A percentile compares a stretch with the other conserved stretches of the same genome.
Conservation (phyloP, 2,797 vertebrate genomes). For the Argentina silus region DNA sequence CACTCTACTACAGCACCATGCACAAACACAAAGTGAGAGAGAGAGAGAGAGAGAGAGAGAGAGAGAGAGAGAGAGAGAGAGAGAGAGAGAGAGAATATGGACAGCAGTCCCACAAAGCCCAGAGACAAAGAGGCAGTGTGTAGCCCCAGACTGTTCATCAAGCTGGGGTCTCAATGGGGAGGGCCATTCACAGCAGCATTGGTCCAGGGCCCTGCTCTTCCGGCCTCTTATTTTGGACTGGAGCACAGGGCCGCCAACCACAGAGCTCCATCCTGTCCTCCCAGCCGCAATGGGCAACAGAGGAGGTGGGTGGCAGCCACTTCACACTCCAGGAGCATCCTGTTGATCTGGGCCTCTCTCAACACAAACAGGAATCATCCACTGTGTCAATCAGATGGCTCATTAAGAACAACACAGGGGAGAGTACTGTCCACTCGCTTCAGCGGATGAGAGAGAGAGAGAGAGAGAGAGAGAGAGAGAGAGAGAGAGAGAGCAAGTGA, state of each 20-base stretch:
- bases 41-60: neutral
- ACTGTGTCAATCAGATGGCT: constrained; percentile 39
- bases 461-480: neutral
- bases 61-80: neutral
- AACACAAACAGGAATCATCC: constrained; percentile 26
- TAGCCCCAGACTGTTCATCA: constrained; percentile 66
- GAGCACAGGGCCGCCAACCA: constrained; percentile 64
- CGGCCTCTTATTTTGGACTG: constrained; percentile 56
- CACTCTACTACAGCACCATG: neutral
- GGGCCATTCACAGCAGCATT: constrained; percentile 67
- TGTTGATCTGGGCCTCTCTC: constrained; percentile 40
- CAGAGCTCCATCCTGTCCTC: constrained; percentile 67
- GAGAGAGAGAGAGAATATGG: neutral
- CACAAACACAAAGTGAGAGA: constrained; percentile 1
- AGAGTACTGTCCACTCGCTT: neutral
- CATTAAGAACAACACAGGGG: constrained; percentile 5
- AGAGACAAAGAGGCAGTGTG: constrained; percentile 73
- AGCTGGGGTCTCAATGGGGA: constrained; percentile 59
- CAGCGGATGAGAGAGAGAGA: neutral
- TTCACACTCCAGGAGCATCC: constrained; percentile 56
- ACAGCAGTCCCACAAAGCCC: neutral
- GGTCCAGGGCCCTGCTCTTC: constrained; percentile 63
- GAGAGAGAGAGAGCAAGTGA: neutral
- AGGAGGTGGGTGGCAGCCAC: constrained; percentile 19
- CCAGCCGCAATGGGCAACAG: constrained; percentile 33